Evolutionary conservation across 1,140 invertebrate genomes (phyloP), one percentile per base, ranked within the genome.

Genomic region (Aradophagus sp.): DNA sequence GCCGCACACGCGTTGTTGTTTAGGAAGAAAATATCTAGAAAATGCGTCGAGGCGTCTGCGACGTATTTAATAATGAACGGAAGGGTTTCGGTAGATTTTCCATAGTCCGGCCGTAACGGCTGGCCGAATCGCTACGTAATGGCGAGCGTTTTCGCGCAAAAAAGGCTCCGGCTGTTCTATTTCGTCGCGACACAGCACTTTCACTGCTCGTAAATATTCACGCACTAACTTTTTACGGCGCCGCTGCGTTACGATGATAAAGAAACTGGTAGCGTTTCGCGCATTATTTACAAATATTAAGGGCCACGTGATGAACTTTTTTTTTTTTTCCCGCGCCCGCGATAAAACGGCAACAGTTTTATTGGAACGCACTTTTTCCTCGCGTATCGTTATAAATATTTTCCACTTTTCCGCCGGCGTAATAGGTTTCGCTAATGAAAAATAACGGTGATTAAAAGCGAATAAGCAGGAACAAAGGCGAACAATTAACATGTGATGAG

Each of bases 121-220:
- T 39, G 13, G 10, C 27, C 70, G 39, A 44, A 56, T 53, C 45
- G 45, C 26, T 50, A 34, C 36, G 31, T 52, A 67, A 58, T 44
- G 42, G 61, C 50, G 34, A 65, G 20, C 55, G 41, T 27, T 42
- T 36, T 41, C 50, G 56, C 31, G 41, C 34, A 50, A 69, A 61
- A 61, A 68, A 41, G 38, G 10, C 35, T 26, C 16, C 34, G 61
- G 17, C 52, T 29, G 62, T 65, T 58, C 62, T 50, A 53, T 62
- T 72, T 36, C 13, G 68, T 68, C 65, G 69, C 68, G 68, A 65
- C 65, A 39, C 29, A 48, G 53, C 61, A 69, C 73, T 75, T 72
- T 73, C 35, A 53, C 55, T 56, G 58, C 69, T 69, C 73, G 65
- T 75, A 75, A 75, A 75, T 75, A 75, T 75, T 69, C 58, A 69